These are phyloP conservation scores for Micrasema minimum DNA, from an alignment of 1,140 invertebrate species.

Conservation along the genomic window DNA sequence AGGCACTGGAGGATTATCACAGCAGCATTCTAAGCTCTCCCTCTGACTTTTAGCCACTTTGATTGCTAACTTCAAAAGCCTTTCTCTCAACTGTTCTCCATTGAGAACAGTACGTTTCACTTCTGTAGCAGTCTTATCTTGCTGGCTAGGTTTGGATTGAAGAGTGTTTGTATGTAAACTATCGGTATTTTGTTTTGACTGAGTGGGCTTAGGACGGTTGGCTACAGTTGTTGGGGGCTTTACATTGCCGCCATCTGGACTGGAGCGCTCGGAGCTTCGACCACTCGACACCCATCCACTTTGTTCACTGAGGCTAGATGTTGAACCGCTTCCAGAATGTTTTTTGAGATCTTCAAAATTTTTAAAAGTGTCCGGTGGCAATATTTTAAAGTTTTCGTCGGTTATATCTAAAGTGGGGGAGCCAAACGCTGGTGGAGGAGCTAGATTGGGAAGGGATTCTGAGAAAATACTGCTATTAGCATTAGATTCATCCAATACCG, in stretches of 20 bases:
- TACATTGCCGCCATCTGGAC: slow-evolving; percentile 62
- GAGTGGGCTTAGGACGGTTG: slow-evolving; percentile 60
- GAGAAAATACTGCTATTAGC: slow-evolving; percentile 65
- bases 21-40: slow-evolving; percentile 65
- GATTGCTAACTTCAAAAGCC: slow-evolving; percentile 69
- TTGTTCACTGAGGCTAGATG: slow-evolving; percentile 79
- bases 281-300: slow-evolving; percentile 82
- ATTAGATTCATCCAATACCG: slow-evolving; percentile 66
- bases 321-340: slow-evolving; percentile 67
- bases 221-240: background rate
- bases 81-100: slow-evolving; percentile 70
- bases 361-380: slow-evolving; percentile 64
- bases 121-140: slow-evolving; percentile 56
- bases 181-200: slow-evolving; percentile 56
- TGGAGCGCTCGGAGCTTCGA: slow-evolving; percentile 69
- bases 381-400: slow-evolving; percentile 66
- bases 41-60: slow-evolving; percentile 62
- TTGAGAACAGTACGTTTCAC: slow-evolving; percentile 67
- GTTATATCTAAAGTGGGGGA: slow-evolving; percentile 65
- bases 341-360: slow-evolving; percentile 61
- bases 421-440: slow-evolving; percentile 67
- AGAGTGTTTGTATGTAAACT: slow-evolving; percentile 47
- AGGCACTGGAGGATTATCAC: slow-evolving; percentile 35
- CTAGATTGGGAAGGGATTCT: slow-evolving; percentile 73
- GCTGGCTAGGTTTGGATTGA: slow-evolving; percentile 38